These are phyloP conservation scores for Epinephelus cyanopodus DNA, from an alignment of 2,113 vertebrate genomes.

Conservation along the genomic window DNA sequence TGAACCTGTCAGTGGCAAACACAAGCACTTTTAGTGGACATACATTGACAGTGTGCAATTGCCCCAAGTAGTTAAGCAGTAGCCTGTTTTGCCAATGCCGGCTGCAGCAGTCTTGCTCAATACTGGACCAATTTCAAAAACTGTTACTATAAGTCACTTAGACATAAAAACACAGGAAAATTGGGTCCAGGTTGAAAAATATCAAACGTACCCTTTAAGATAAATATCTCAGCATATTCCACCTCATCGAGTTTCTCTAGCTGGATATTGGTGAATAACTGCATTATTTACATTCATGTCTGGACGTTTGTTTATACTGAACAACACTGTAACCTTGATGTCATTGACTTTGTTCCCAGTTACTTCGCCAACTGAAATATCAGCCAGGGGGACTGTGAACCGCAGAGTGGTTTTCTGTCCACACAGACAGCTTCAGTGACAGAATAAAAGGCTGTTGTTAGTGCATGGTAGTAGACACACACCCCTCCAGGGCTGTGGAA, in stretches of 20 bases:
- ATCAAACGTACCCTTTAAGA: neutral
- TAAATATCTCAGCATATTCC: neutral
- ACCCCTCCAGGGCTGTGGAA: neutral
- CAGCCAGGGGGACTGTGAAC: neutral
- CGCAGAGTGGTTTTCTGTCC: neutral
- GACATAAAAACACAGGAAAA: too few species aligned
- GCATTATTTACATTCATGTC: neutral
- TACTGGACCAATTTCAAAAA: too few species aligned
- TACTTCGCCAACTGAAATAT: slow-evolving; percentile 7
- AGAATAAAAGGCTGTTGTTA: slow-evolving; percentile 29
- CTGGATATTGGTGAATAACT: neutral
- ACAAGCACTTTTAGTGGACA: too few species aligned
- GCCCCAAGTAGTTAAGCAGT: too few species aligned
- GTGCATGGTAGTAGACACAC: slow-evolving; percentile 25
- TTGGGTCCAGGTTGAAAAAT: too few species aligned
- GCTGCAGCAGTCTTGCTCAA: too few species aligned
- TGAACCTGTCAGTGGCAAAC: too few species aligned
- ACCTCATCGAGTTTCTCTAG: neutral
- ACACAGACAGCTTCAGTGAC: slow-evolving; percentile 36
- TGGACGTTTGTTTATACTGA: neutral
- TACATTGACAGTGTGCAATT: too few species aligned
- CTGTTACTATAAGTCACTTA: too few species aligned
- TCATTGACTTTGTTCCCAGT: neutral
- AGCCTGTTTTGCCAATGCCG: too few species aligned
- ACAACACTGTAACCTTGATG: neutral